A percentile compares a stretch with the other conserved stretches of the same genome.
These are phyloP conservation scores for Platorchestia sp. DNA, from an alignment of 1,140 invertebrate genomes.

Conservation along the genomic window DNA sequence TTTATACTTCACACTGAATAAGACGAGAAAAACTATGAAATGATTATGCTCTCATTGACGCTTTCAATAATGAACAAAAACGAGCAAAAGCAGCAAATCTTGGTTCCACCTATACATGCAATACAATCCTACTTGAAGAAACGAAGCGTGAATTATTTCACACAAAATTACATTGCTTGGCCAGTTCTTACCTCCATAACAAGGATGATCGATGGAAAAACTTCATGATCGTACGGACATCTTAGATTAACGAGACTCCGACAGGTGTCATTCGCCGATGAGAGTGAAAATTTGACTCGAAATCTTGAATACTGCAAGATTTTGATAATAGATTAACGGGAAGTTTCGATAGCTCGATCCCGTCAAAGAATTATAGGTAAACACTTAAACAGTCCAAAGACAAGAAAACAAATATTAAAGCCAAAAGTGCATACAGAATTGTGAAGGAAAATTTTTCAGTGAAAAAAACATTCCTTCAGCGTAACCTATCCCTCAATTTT, in stretches of 20 bases:
- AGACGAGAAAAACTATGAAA: background rate
- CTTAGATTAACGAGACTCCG: background rate
- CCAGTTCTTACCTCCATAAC: background rate
- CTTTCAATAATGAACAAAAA: background rate
- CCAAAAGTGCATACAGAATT: too few species aligned
- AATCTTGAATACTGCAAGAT: too few species aligned
- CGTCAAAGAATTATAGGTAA: too few species aligned
- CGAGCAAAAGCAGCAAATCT: background rate
- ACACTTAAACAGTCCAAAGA: too few species aligned
- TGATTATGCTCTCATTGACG: background rate
- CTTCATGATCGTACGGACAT: background rate
- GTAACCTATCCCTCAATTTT: too few species aligned
- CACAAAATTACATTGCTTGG: background rate
- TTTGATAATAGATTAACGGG: too few species aligned
- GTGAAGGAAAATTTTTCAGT: too few species aligned
- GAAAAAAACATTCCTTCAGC: too few species aligned
- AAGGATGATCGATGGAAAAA: background rate
- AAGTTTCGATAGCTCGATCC: too few species aligned
- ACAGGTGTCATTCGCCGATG: background rate
- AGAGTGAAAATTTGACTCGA: too few species aligned
- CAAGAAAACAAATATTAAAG: too few species aligned
- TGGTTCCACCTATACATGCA: background rate
- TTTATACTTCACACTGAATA: background rate
- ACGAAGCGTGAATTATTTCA: background rate
- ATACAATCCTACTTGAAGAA: background rate